Evolutionary conservation across 2,797 vertebrate species (phyloP).

Genomic region (Anomalospiza imberbis): DNA sequence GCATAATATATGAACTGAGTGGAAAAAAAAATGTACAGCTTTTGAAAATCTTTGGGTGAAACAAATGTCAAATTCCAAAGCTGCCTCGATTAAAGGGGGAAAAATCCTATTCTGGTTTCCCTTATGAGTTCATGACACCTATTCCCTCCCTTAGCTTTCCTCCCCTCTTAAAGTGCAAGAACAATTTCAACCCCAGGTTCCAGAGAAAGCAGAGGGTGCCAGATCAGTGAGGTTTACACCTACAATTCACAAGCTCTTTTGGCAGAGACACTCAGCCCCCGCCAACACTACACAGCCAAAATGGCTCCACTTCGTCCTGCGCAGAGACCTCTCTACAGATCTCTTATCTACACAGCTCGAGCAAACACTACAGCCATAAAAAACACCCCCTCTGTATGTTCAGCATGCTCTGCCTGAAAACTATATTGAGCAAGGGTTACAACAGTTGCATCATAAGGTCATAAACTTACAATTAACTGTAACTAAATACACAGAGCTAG

Average conservation of each 20-base stretch:
- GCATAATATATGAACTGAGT: not conserved
- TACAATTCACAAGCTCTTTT: not conserved
- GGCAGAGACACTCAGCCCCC: not conserved
- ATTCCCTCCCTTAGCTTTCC: not conserved
- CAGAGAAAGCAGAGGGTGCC: not conserved
- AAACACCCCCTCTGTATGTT: not conserved
- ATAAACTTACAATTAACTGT: conserved; percentile 57
- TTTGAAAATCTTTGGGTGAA: conserved; percentile 19
- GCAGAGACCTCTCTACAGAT: not conserved
- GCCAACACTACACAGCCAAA: not conserved
- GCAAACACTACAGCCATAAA: conserved; percentile 35
- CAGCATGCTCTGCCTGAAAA: not conserved
- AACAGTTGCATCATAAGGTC: conserved; percentile 53
- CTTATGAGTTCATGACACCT: not conserved
- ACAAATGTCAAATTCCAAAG: conserved; percentile 4
- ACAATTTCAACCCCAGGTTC: not conserved
- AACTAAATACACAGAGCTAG: not conserved
- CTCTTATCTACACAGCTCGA: conserved; percentile 15
- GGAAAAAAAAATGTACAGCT: not conserved
- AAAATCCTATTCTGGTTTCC: not conserved
- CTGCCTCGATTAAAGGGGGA: not conserved
- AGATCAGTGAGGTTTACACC: not conserved
- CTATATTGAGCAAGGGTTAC: conserved; percentile 21
- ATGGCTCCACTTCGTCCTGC: not conserved
- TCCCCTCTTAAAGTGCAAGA: not conserved